phyloP scores from a whole-genome alignment of 2,888 invertebrate species.

The Apantesis nais region DNA sequence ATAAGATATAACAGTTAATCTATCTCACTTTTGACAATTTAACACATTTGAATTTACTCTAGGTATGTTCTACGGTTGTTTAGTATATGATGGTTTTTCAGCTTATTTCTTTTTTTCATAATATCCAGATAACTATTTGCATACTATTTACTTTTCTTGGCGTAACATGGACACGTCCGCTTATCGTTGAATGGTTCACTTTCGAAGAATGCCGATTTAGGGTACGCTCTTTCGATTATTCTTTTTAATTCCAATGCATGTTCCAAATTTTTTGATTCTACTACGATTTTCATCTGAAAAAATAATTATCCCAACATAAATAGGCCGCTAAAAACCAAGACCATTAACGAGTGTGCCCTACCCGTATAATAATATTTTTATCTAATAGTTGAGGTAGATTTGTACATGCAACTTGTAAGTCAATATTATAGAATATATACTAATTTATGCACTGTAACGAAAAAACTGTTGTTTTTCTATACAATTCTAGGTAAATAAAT shows the following conservation, averaged over 20 bases:
- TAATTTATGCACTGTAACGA: too few species aligned
- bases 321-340: not conserved
- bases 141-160: conserved; percentile 41
- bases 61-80: not conserved
- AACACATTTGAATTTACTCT: not conserved
- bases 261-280: conserved; percentile 92
- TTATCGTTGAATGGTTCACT: conserved; percentile 74
- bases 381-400: too few species aligned
- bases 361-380: too few species aligned
- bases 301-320: not conserved
- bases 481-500: not conserved
- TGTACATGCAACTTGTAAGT: too few species aligned
- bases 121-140: conserved; percentile 8
- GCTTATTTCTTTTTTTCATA: conserved; percentile 6
- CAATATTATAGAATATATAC: too few species aligned
- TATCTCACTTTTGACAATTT: not conserved
- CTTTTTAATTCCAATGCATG: conserved; percentile 87
- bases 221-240: conserved; percentile 68
- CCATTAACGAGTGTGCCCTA: not conserved
- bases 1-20: too few species aligned
- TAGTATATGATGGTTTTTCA: not conserved
- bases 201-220: conserved; percentile 63
- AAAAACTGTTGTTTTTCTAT: too few species aligned
- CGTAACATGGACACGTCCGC: conserved; percentile 71
- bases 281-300: conserved; percentile 91